Conservation (phyloP, 2,797 vertebrate species). For the Lacerta bilineata region DNA sequence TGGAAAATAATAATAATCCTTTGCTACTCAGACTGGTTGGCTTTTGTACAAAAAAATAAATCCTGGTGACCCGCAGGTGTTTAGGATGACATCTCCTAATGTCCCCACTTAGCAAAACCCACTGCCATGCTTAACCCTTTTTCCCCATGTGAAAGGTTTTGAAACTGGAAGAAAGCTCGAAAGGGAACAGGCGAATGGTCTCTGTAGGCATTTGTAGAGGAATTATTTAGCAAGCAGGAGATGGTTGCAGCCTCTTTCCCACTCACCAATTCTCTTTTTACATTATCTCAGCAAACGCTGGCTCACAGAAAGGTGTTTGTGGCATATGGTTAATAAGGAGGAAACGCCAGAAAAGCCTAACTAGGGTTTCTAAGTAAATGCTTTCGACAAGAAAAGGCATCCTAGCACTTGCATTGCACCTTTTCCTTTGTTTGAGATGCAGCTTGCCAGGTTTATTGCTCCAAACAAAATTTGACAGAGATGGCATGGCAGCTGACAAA, state of each 20-base stretch:
- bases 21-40: too few relatives aligned
- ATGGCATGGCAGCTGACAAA: neutral
- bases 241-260: too few relatives aligned
- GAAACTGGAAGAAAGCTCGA: neutral
- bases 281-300: neutral
- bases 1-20: too few relatives aligned
- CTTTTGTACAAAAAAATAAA: too few relatives aligned
- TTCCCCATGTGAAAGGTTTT: neutral
- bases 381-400: neutral
- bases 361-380: neutral
- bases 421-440: constrained; percentile 5
- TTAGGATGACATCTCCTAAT: too few relatives aligned
- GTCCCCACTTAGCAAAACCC: too few relatives aligned
- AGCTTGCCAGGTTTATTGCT: neutral
- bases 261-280: neutral
- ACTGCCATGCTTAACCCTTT: too few relatives aligned
- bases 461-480: neutral
- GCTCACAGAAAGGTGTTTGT: neutral
- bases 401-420: neutral
- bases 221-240: neutral
- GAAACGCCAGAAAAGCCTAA: neutral
- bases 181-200: neutral
- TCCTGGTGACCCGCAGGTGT: too few relatives aligned
- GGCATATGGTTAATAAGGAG: neutral
- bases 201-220: neutral